Conservation (phyloP, 1,140 invertebrate genomes). For the Procambarus clarkii region DNA sequence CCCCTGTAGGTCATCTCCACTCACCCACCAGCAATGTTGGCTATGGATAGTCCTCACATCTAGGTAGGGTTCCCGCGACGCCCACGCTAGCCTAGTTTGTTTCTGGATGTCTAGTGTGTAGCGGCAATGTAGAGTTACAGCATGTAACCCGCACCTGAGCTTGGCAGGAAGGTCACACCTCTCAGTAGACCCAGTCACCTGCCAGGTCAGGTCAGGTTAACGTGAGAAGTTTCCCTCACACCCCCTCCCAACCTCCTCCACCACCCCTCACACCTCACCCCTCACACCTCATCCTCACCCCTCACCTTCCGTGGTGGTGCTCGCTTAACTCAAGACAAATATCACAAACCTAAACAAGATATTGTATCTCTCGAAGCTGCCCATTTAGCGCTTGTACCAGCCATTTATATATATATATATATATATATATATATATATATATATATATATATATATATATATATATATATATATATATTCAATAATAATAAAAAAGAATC, state of each 20-base stretch:
- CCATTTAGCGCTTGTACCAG: not conserved
- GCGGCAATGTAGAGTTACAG: not conserved
- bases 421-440: too few relatives aligned
- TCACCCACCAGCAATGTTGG: conserved; percentile 29
- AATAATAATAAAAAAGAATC: too few relatives aligned
- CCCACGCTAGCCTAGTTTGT: conserved; percentile 19
- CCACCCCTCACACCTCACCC: too few relatives aligned
- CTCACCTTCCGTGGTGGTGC: too few relatives aligned
- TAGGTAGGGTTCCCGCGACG: conserved; percentile 35
- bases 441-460: too few relatives aligned
- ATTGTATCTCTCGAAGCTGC: not conserved
- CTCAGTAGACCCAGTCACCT: not conserved
- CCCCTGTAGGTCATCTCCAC: conserved; percentile 34
- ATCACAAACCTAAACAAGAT: not conserved
- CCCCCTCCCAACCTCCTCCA: too few relatives aligned
- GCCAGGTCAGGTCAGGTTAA: not conserved
- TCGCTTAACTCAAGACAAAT: not conserved
- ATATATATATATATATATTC: too few relatives aligned
- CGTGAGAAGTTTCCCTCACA: not conserved
- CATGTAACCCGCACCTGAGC: not conserved
- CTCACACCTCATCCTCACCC: too few relatives aligned
- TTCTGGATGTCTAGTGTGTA: conserved; percentile 27
- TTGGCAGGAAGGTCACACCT: not conserved
- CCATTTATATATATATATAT: too few relatives aligned
- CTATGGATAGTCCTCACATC: conserved; percentile 37